These are phyloP conservation scores for Nephrotoma flavescens DNA, from an alignment of 2,888 invertebrate species.

Conservation along the genomic window DNA sequence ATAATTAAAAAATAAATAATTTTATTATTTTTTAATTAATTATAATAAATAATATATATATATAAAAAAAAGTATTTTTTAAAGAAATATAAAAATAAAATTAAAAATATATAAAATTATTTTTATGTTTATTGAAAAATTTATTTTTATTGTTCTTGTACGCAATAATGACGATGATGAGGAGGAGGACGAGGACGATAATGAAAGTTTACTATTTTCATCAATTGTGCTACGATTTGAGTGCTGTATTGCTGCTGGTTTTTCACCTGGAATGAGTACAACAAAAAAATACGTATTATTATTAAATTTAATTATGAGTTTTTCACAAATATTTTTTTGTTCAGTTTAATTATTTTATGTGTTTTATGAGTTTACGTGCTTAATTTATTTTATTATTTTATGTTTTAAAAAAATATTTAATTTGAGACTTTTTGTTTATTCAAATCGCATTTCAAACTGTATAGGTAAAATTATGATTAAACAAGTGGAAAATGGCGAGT, in stretches of 20 bases:
- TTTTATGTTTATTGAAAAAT: background rate
- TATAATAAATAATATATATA: background rate
- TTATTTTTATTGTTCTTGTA: background rate
- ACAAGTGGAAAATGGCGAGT: too few relatives aligned
- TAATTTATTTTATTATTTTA: too few relatives aligned
- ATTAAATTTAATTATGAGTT: background rate
- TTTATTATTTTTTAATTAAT: background rate
- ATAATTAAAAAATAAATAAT: background rate
- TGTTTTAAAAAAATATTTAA: too few relatives aligned
- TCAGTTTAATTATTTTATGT: too few relatives aligned
- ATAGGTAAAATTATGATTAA: too few relatives aligned
- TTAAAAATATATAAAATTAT: background rate
- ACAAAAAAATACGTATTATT: background rate
- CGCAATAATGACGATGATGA: background rate
- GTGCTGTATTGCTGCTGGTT: slow-evolving; percentile 32
- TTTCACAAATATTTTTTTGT: too few relatives aligned
- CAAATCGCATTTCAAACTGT: too few relatives aligned
- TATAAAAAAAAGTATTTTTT: background rate
- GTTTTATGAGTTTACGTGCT: too few relatives aligned
- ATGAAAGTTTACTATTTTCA: slow-evolving; percentile 10
- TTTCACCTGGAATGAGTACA: slow-evolving; percentile 22
- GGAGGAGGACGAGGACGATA: background rate
- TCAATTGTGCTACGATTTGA: slow-evolving; percentile 28
- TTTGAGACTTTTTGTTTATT: too few relatives aligned
- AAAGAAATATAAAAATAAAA: background rate